A percentile compares a stretch with the other conserved stretches of the same genome.
Conservation (phyloP, 2,113 vertebrate genomes). For the Astatoreochromis straeleni region DNA sequence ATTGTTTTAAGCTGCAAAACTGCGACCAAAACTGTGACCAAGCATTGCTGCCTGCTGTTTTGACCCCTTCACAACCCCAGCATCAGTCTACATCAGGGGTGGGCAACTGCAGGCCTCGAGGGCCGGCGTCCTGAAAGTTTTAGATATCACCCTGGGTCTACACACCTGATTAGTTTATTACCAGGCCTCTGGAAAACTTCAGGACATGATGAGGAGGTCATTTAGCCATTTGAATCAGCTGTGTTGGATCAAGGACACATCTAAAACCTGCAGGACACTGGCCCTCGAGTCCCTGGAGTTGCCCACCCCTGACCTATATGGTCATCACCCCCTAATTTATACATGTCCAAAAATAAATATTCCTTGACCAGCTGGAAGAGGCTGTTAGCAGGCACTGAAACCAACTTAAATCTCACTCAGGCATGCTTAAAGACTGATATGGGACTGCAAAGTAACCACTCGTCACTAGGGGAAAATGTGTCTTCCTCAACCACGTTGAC, state of each 20-base stretch:
- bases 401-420: not conserved
- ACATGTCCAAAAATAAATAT: not conserved
- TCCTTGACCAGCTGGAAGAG: not conserved
- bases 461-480: not conserved
- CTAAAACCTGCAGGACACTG: not conserved
- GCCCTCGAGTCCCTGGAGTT: rapidly evolving
- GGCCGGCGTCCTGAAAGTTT: not conserved
- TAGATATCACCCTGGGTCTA: not conserved
- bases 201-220: not conserved
- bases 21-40: rapidly evolving
- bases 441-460: not conserved
- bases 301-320: not conserved
- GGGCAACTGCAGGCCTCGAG: not conserved
- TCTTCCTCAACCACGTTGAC: not conserved
- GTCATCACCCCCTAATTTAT: not conserved
- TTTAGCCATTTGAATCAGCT: not conserved
- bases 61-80: not conserved
- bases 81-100: not conserved
- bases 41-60: not conserved
- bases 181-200: not conserved
- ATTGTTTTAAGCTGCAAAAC: not conserved
- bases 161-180: not conserved
- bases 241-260: not conserved
- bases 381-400: not conserved
- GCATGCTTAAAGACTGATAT: not conserved